Evolutionary conservation across 2,797 vertebrate species (phyloP).

Genomic region (Sebastes oblongus): DNA sequence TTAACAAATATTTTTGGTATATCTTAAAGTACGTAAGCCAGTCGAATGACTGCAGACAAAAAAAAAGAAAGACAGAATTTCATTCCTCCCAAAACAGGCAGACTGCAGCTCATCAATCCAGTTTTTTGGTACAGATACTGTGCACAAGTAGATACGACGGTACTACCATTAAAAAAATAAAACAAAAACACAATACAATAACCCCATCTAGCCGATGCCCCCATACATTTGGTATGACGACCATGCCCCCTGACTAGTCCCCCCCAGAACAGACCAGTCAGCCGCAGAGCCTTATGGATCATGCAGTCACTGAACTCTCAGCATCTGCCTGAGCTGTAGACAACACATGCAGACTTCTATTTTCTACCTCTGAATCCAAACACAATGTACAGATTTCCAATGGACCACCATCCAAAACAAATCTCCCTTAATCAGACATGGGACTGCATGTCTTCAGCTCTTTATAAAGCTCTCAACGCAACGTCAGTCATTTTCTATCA

Average conservation of each 20-base stretch:
- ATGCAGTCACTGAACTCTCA: conserved; percentile 59
- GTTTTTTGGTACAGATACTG: conserved; percentile 90
- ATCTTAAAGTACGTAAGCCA: conserved; percentile 82
- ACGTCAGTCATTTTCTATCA: conserved; percentile 68
- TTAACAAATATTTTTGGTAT: conserved; percentile 90
- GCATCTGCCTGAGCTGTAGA: conserved; percentile 58
- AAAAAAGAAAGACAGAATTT: conserved; percentile 65
- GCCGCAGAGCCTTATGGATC: conserved; percentile 52
- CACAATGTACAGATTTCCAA: conserved; percentile 54
- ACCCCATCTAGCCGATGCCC: conserved; percentile 50
- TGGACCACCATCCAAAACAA: conserved; percentile 45
- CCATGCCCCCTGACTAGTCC: conserved; percentile 23
- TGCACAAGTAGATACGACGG: conserved; percentile 86
- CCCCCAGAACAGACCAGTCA: conserved; percentile 35
- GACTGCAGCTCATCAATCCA: conserved; percentile 86
- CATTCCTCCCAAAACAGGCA: conserved; percentile 80
- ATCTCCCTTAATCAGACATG: conserved; percentile 34
- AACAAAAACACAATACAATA: conserved; percentile 56
- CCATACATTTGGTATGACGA: conserved; percentile 44
- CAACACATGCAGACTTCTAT: conserved; percentile 51
- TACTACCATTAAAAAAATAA: conserved; percentile 69
- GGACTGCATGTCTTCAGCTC: conserved; percentile 66
- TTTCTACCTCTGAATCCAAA: conserved; percentile 45
- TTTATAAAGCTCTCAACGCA: conserved; percentile 78
- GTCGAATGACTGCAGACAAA: conserved; percentile 77